phyloP scores from a whole-genome alignment of 2,888 invertebrate genomes.

The Sicus ferrugineus region DNA sequence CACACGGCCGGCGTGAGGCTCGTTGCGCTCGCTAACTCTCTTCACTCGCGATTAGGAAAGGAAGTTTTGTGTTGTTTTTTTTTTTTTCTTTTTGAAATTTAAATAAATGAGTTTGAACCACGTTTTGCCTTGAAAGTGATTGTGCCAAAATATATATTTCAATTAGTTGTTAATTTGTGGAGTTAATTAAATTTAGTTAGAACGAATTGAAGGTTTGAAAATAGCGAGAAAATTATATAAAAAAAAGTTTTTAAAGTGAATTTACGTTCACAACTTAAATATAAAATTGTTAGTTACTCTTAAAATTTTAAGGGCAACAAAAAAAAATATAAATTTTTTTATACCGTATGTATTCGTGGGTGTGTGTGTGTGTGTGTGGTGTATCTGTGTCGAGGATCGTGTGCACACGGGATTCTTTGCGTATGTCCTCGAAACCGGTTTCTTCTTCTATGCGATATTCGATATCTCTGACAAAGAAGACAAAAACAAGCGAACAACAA shows the following conservation, averaged over 20 bases:
- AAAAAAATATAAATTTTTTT: not conserved
- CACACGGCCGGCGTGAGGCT: conserved; percentile 43
- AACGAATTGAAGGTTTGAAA: too few species aligned
- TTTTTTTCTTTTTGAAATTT: not conserved
- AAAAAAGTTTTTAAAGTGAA: not conserved
- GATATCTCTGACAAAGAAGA: conserved; percentile 17
- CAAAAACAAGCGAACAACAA: conserved; percentile 16
- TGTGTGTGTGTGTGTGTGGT: not conserved
- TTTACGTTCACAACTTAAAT: too few species aligned
- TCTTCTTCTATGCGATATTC: not conserved
- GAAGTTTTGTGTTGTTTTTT: conserved; percentile 31
- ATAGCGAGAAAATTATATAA: not conserved
- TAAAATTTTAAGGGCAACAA: not conserved
- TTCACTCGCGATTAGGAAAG: conserved; percentile 27
- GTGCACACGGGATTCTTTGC: conserved; percentile 11
- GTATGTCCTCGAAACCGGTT: conserved; percentile 32
- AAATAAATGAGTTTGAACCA: conserved; percentile 20
- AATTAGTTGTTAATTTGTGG: too few species aligned
- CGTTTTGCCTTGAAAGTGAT: not conserved
- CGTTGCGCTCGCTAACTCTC: conserved; percentile 24
- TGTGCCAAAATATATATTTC: too few species aligned
- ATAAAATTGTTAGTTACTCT: not conserved
- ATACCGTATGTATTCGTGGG: not conserved
- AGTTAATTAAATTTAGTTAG: too few species aligned
- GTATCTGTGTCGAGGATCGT: not conserved